phyloP scores from a whole-genome alignment of 2,888 invertebrate species.

The Malacosoma neustria region DNA sequence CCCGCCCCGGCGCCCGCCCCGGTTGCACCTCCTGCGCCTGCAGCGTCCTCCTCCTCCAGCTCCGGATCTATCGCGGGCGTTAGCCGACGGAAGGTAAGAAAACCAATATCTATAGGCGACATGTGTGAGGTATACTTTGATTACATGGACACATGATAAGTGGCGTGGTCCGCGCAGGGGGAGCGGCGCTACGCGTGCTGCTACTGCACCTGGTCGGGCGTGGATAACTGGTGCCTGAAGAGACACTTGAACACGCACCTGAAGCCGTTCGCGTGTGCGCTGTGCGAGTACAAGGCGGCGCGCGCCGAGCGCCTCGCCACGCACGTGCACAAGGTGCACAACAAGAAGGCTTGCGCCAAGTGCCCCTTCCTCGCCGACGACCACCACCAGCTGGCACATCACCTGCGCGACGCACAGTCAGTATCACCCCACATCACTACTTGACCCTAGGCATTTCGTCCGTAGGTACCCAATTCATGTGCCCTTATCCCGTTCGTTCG shows the following conservation, averaged over 20 bases:
- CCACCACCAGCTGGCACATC: constrained; percentile 83
- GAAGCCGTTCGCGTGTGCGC: constrained; percentile 91
- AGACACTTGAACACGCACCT: constrained; percentile 94
- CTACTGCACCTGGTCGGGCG: constrained; percentile 94
- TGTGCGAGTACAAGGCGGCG: constrained; percentile 96
- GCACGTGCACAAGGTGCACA: constrained; percentile 93
- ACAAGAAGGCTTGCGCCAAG: constrained; percentile 91
- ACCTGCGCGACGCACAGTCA: constrained; percentile 86
- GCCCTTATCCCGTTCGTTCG: too few species aligned
- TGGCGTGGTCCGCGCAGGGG: constrained; percentile 43
- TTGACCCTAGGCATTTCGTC: too few species aligned
- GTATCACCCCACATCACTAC: constrained; percentile 34
- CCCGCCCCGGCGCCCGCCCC: constrained; percentile 18
- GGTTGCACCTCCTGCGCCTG: constrained; percentile 15
- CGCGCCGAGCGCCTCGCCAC: constrained; percentile 92
- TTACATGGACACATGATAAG: too few species aligned
- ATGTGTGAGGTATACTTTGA: neutral
- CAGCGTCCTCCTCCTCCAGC: too few species aligned
- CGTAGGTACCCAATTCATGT: too few species aligned
- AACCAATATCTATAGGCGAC: constrained; percentile 1
- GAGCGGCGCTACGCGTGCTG: constrained; percentile 89
- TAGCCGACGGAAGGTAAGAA: constrained; percentile 28
- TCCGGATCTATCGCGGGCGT: too few species aligned
- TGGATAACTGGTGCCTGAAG: constrained; percentile 95
- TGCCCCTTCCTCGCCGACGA: constrained; percentile 92